Base-by-base conservation (phyloP, 2,888 invertebrate species). In the Vannuccia rotundouncinata region DNA sequence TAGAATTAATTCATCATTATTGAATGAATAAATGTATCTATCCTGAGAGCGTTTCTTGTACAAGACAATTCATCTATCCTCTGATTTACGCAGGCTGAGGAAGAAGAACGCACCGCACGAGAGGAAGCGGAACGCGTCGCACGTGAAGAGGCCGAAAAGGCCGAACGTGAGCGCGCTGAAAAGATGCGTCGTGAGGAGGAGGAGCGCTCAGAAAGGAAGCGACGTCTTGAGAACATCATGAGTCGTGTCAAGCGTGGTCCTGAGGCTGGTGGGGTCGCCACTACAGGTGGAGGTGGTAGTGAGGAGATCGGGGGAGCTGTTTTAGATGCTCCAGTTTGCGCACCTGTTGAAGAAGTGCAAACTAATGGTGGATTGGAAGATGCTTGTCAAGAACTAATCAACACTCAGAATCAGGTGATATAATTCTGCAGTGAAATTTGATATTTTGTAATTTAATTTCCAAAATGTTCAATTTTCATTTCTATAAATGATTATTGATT, bases 111-210 rank as follows among this genome's bases (percentile, higher is more conserved):
- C 30, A 13, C n/a, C 2, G 75, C 25, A 1, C 75, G 75, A 5
- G 75, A 75, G 29, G 75, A 25, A 29, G 75, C 29, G 29, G 75
- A 75, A 29, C 30, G 29, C 28, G 1, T 13, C 17, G 29, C 29
- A 13, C 29, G 31, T 2, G 75, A 75, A 22, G 29, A 75, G 75
- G 75, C 75, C 31, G 75, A 75, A 5, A 10, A 28, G 22, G 66
- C 66, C 5, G 66, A 66, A 27, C 66, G 66, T 13, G 75, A 75
- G 10, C 75, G 75, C 30, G 29, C 31, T 13, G 75, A 75, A 2
- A 75, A 31, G 29, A 75, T 75, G 31, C 75, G 31, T 17, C 29
- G 31, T 31, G 75, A 75, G 22, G 75, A 75, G 31, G 75, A 75
- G 75, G 75, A 75, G 29, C 29, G 75, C 2, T 31, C 29, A 28